Percentiles rank a stretch among this genome's conserved stretches.
Evolutionary conservation across 53 echinoderm and acorn worm species (phyloP).

Genomic region (Apostichopus leukothele): DNA sequence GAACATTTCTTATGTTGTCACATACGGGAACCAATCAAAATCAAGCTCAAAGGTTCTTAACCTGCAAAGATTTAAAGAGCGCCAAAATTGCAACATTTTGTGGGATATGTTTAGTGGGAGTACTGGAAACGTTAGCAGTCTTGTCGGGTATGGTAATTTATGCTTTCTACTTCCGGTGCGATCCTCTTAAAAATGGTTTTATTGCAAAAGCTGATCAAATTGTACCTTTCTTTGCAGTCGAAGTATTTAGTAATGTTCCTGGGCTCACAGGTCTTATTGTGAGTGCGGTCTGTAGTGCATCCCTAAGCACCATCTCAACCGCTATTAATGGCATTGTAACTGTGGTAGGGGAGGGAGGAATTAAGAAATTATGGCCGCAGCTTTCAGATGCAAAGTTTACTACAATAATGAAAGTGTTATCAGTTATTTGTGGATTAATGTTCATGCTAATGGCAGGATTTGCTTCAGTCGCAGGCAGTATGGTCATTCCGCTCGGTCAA

Average conservation of each 20-base stretch:
- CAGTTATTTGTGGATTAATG: neutral
- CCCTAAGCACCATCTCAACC: conserved; percentile 28
- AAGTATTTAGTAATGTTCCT: conserved; percentile 9
- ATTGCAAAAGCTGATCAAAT: conserved; percentile 27
- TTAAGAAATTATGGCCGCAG: conserved; percentile 10
- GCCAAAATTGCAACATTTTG: conserved; percentile 11
- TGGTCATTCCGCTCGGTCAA: neutral
- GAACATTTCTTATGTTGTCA: neutral
- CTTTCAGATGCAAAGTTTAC: conserved; percentile 5
- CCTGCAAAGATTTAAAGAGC: conserved; percentile 22
- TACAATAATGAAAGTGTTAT: neutral
- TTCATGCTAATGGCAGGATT: conserved; percentile 15
- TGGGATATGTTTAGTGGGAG: neutral
- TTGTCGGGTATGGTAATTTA: neutral
- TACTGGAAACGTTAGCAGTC: conserved; percentile 4
- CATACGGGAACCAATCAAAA: conserved; percentile 34
- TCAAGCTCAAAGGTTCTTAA: conserved; percentile 32
- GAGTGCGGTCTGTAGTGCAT: conserved; percentile 26
- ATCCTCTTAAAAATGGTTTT: conserved; percentile 1
- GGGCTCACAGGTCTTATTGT: conserved; percentile 3
- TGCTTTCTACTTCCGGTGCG: conserved; percentile 8
- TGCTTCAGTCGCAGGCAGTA: neutral
- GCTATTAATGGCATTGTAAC: conserved; percentile 8
- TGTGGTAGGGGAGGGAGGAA: neutral
- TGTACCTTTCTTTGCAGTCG: conserved; percentile 23